Conservation (phyloP, 2,888 invertebrate genomes). For the Palloptera scutellata region DNA sequence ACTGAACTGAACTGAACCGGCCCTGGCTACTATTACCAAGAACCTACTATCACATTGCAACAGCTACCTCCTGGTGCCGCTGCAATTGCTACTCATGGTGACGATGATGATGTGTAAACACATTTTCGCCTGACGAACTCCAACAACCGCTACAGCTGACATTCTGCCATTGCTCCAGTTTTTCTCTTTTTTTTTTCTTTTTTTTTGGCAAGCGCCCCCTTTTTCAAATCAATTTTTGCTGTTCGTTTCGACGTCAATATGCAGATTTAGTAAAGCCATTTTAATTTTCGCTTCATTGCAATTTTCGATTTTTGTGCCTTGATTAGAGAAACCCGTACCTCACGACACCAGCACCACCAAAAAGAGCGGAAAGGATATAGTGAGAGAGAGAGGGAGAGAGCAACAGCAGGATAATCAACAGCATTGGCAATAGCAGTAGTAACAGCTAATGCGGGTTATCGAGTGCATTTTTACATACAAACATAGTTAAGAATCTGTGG, state of each 20-base stretch:
- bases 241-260: neutral
- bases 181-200: too few species aligned
- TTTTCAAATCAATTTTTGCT: neutral
- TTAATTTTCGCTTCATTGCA: constrained; percentile 36
- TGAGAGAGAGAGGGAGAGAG: neutral
- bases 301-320: constrained; percentile 42
- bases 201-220: too few species aligned
- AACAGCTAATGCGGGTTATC: constrained; percentile 49
- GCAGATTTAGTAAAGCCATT: constrained; percentile 21
- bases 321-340: constrained; percentile 48
- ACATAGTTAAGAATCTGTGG: constrained; percentile 25
- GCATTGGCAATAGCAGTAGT: neutral
- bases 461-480: constrained; percentile 27
- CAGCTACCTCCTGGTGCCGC: too few species aligned
- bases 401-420: neutral
- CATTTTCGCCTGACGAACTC: neutral
- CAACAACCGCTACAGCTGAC: neutral
- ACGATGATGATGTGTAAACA: constrained; percentile 5
- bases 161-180: neutral
- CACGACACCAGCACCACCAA: neutral
- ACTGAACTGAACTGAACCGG: too few species aligned
- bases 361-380: neutral
- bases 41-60: too few species aligned
- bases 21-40: too few species aligned
- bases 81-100: too few species aligned